Conservation (phyloP, 2,113 vertebrate species). For the Crotalus tigris region DNA sequence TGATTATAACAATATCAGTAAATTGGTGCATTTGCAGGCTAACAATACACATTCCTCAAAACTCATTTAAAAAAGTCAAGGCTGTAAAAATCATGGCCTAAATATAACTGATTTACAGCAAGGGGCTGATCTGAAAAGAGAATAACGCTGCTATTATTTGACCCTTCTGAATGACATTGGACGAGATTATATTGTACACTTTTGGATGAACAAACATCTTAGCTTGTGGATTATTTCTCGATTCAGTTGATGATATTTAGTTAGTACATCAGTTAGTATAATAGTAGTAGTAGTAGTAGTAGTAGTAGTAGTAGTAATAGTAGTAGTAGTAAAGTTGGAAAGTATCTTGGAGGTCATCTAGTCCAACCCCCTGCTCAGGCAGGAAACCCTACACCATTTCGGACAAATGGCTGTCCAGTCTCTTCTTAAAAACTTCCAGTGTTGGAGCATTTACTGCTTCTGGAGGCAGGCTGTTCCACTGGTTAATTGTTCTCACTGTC, state of each 20-base stretch:
- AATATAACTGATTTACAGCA: conserved; percentile 21
- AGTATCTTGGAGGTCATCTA: too few relatives aligned
- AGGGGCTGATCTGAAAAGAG: background rate
- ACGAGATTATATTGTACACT: background rate
- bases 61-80: conserved; percentile 30
- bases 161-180: too few relatives aligned
- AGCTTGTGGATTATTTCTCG: background rate
- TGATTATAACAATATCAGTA: conserved; percentile 40
- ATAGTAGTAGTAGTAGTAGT: too few relatives aligned
- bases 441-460: too few relatives aligned
- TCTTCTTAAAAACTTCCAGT: too few relatives aligned
- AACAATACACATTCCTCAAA: conserved; percentile 49
- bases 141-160: background rate
- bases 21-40: conserved; percentile 40
- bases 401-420: too few relatives aligned
- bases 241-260: background rate
- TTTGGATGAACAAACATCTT: background rate
- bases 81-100: background rate
- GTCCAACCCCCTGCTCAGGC: too few relatives aligned
- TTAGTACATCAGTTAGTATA: background rate
- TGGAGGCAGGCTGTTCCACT: too few relatives aligned
- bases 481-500: too few relatives aligned
- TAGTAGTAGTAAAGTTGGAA: too few relatives aligned
- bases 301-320: too few relatives aligned
- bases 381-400: too few relatives aligned